phyloP scores from a whole-genome alignment of 2,888 invertebrate species.

The Tipula unca region DNA sequence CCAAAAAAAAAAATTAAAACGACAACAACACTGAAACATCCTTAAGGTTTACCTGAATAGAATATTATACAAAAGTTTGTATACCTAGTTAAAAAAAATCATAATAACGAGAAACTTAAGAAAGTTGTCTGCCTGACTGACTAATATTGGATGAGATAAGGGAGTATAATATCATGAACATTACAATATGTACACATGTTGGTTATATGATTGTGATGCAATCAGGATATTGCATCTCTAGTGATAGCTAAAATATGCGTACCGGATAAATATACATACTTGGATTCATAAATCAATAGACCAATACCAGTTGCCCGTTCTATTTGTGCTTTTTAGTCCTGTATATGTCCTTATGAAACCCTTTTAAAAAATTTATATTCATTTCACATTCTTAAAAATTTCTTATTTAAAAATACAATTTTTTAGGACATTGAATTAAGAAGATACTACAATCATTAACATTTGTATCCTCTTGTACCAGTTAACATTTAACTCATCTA shows the following conservation, averaged over 20 bases:
- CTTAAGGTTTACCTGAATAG: background rate
- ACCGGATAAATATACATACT: background rate
- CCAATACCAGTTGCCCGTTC: background rate
- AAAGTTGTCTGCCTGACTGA: background rate
- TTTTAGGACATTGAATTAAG: background rate
- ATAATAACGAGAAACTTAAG: background rate
- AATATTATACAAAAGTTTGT: background rate
- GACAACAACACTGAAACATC: background rate
- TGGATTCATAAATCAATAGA: background rate
- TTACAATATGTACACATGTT: background rate
- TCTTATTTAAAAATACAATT: background rate
- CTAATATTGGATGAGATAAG: background rate
- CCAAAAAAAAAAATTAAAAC: background rate
- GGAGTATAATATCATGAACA: background rate
- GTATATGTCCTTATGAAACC: background rate
- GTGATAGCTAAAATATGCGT: background rate
- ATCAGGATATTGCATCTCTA: no score
- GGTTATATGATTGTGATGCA: no score
- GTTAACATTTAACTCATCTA: background rate
- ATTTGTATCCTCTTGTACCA: background rate
- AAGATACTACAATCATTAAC: background rate
- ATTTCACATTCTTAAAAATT: background rate
- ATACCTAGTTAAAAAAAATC: background rate
- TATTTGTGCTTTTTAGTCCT: background rate
- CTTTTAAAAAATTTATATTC: background rate